Evolutionary conservation across 2,888 invertebrate genomes (phyloP).

Genomic region (Drosophila eohydei): DNA sequence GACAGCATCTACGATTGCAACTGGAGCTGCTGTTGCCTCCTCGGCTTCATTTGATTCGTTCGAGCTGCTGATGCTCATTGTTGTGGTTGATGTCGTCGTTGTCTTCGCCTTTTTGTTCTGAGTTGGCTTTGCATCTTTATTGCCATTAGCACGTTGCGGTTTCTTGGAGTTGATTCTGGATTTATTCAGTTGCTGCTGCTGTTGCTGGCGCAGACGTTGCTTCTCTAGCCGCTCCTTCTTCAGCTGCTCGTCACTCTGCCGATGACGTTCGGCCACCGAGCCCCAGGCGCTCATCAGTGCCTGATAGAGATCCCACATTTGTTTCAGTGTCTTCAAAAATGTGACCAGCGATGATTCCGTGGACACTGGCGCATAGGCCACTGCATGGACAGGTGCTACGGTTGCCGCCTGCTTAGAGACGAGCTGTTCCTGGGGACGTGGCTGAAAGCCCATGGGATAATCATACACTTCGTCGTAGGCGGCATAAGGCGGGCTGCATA

Average conservation of each 20-base stretch:
- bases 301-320: constrained; percentile 82
- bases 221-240: constrained; percentile 64
- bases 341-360: constrained; percentile 66
- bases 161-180: constrained; percentile 75
- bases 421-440: constrained; percentile 37
- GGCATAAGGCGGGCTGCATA: constrained; percentile 51
- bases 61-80: constrained; percentile 30
- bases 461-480: constrained; percentile 68
- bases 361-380: constrained; percentile 19
- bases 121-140: constrained; percentile 42
- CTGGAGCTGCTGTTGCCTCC: constrained; percentile 21
- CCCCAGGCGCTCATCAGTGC: constrained; percentile 81
- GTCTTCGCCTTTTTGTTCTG: constrained; percentile 47
- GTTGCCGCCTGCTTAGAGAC: constrained; percentile 48
- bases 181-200: constrained; percentile 68
- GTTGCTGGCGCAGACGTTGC: constrained; percentile 62
- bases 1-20: constrained; percentile 34
- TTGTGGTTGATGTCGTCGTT: constrained; percentile 45
- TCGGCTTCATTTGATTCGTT: constrained; percentile 19
- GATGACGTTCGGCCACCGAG: constrained; percentile 69
- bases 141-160: constrained; percentile 65
- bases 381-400: background rate
- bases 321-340: constrained; percentile 74
- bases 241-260: constrained; percentile 53
- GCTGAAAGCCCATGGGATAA: constrained; percentile 73